Percentiles rank a stretch among this genome's conserved stretches.
Conservation (phyloP, 2,113 vertebrate species). For the Coregonus clupeaformis region DNA sequence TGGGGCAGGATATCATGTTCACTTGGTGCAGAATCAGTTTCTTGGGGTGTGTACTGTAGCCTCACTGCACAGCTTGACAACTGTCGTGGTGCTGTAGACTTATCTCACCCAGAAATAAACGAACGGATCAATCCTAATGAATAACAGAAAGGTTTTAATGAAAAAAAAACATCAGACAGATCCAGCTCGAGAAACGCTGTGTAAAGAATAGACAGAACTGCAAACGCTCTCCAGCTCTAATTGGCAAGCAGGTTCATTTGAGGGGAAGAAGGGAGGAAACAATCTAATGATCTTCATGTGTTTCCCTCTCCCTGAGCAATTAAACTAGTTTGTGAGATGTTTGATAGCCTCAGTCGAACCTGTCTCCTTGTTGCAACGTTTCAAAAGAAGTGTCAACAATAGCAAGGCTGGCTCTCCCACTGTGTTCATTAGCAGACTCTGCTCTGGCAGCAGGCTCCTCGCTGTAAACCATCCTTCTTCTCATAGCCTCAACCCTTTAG, state of each 20-base stretch:
- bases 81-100: background rate
- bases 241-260: slow-evolving; percentile 11
- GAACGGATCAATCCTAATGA: background rate
- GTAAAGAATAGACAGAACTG: background rate
- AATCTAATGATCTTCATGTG: slow-evolving; percentile 48
- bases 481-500: background rate
- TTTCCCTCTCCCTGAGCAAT: slow-evolving; percentile 60
- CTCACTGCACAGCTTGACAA: background rate
- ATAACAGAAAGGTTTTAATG: background rate
- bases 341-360: slow-evolving; percentile 53
- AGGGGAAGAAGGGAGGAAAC: slow-evolving; percentile 3
- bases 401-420: slow-evolving; percentile 52
- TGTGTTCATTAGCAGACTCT: slow-evolving; percentile 59
- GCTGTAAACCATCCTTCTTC: background rate
- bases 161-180: background rate
- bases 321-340: slow-evolving; percentile 61
- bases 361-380: slow-evolving; percentile 51
- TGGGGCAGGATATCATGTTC: background rate
- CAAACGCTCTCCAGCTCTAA: background rate
- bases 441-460: background rate
- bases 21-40: too few relatives aligned
- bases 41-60: too few relatives aligned
- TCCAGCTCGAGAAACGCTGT: background rate
- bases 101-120: background rate
- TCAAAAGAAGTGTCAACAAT: slow-evolving; percentile 52